These are phyloP conservation scores for Gouania willdenowi DNA, from an alignment of 2,797 vertebrate species.

Conservation along the genomic window DNA sequence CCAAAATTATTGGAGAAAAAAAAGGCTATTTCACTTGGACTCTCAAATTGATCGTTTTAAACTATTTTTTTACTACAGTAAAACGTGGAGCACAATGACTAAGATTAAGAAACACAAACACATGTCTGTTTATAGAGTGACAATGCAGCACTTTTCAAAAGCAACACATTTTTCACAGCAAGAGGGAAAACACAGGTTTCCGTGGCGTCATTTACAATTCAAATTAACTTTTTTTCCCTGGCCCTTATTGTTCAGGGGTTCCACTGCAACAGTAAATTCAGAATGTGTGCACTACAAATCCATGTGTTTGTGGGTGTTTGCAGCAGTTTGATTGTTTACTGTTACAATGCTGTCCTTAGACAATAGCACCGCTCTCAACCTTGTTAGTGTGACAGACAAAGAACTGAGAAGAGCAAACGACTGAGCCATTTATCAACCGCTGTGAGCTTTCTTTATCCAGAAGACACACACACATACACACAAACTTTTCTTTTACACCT, in stretches of 20 bases:
- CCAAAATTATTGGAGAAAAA: no score
- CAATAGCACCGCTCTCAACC: slow-evolving; percentile 26
- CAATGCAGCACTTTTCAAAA: slow-evolving; percentile 13
- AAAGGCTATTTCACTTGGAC: no score
- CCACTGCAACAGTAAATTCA: slow-evolving; percentile 30
- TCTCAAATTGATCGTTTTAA: no score
- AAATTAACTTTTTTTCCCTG: slow-evolving; percentile 45
- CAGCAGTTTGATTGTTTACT: slow-evolving; percentile 42
- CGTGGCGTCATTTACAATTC: slow-evolving; percentile 44
- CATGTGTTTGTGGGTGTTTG: neutral
- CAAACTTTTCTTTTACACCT: neutral
- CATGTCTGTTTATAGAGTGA: no score
- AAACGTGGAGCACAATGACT: slow-evolving; percentile 16
- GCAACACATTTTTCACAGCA: slow-evolving; percentile 11
- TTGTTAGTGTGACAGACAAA: slow-evolving; percentile 41
- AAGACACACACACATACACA: slow-evolving; percentile 7
- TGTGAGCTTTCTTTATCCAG: neutral
- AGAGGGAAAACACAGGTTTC: slow-evolving; percentile 25
- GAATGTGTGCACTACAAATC: slow-evolving; percentile 1
- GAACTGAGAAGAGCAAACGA: slow-evolving; percentile 38
- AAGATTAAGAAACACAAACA: slow-evolving; percentile 3
- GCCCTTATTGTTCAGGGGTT: slow-evolving; percentile 33
- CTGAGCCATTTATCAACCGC: slow-evolving; percentile 31
- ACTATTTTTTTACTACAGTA: no score
- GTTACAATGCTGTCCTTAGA: slow-evolving; percentile 26